phyloP scores from a whole-genome alignment of 2,797 vertebrate species.

The Labroides dimidiatus region DNA sequence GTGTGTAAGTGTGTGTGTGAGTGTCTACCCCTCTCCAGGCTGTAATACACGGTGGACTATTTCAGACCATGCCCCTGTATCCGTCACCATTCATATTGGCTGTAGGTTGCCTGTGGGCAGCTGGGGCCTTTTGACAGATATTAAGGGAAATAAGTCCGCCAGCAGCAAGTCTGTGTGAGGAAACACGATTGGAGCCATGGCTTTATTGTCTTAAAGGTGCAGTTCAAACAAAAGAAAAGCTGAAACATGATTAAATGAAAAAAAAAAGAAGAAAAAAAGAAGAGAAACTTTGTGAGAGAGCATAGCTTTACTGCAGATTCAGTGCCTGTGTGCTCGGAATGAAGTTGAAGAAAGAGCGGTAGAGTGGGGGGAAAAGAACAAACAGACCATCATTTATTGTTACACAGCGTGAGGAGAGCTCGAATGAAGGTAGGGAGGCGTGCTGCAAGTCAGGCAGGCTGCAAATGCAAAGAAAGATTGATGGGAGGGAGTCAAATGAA shows the following conservation, averaged over 20 bases:
- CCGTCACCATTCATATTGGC: slow-evolving; percentile 78
- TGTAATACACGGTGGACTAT: slow-evolving; percentile 74
- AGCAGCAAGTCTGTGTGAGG: slow-evolving; percentile 67
- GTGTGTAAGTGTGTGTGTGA: too few species aligned
- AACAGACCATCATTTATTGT: slow-evolving; percentile 48
- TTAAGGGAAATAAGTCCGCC: slow-evolving; percentile 72
- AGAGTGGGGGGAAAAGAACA: neutral
- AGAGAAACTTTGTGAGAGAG: neutral
- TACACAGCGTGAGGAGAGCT: slow-evolving; percentile 27
- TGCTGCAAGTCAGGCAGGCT: slow-evolving; percentile 30
- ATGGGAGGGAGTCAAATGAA: slow-evolving; percentile 53
- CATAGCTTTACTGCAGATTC: slow-evolving; percentile 45
- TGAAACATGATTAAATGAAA: slow-evolving; percentile 44
- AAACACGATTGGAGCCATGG: slow-evolving; percentile 68
- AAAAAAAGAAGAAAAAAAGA: neutral
- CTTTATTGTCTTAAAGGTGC: slow-evolving; percentile 77
- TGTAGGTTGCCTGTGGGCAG: slow-evolving; percentile 62
- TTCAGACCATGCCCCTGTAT: slow-evolving; percentile 73
- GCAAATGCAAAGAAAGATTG: slow-evolving; percentile 51
- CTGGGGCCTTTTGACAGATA: slow-evolving; percentile 72
- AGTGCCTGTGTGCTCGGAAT: slow-evolving; percentile 42
- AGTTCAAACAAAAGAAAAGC: slow-evolving; percentile 50
- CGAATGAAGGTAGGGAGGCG: slow-evolving; percentile 32
- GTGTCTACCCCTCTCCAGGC: slow-evolving; percentile 54
- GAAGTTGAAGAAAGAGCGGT: slow-evolving; percentile 29